Base-by-base conservation (phyloP, 2,797 vertebrate species). In the Halcyon badia region DNA sequence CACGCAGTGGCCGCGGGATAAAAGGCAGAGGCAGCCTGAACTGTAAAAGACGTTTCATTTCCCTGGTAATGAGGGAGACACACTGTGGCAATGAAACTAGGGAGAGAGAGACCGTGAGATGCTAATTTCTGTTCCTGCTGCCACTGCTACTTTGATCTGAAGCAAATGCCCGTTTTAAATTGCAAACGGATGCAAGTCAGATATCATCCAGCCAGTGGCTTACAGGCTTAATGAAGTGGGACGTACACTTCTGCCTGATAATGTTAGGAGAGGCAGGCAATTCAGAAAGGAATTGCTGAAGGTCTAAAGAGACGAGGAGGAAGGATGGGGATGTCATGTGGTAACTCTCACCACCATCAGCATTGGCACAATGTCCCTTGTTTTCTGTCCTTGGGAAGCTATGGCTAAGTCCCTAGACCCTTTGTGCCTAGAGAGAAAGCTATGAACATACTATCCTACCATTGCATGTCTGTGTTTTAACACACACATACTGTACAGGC, bases 151-250 rank as follows among this genome's bases (percentile, higher is more conserved):
- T 97, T 98, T 97, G 97, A 97, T 97, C 95, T 97, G 96, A 75
- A 92, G 96, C 91, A 93, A 97, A 95, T 97, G 96, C 94, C 96
- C 92, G 1, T 92, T 97, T 94, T 95, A 97, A 98, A 97, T 97
- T 96, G 97, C 96, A 95, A 96, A 81, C 64, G 91, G 96, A 95
- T 96, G 94, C 92, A 39, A 97, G 97, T 94, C 94, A 95, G 97
- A 97, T 96, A 96, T 49, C 92, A 97, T 93, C 96, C 97, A 97
- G 95, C 86, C 92, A 75, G 86, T 87, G 95, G 96, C 96, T 97
- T 94, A 97, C 86, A 86, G 95, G 91, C 94, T 97, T 98, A 97
- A 98, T 96, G 97, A 91, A 95, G 95, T 94, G 87, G 90, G 90
- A 97, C 49, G 37, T 87, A 31, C 57, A 19, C 83, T 62, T 77